These are phyloP conservation scores for human (Homo sapiens) DNA, from an alignment of 2,113 vertebrate species.

Conservation along the genomic window GRCh38 chr13:74577501-74578000, in stretches of 20 bases:
- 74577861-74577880: neutral
- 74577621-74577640: slow-evolving; percentile 68
- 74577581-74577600: slow-evolving; percentile 48
- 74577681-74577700: slow-evolving; percentile 25
- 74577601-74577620: slow-evolving; percentile 59
- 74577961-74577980: neutral
- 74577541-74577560: slow-evolving; percentile 57
- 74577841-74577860: slow-evolving; percentile 22
- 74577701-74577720: slow-evolving; percentile 49
- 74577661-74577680: slow-evolving; percentile 56
- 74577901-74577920: neutral
- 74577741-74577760: slow-evolving; percentile 50
- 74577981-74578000: neutral
- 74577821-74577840: slow-evolving; percentile 40
- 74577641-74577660: slow-evolving; percentile 60
- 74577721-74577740: neutral
- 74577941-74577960: slow-evolving; percentile 3
- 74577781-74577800: slow-evolving; percentile 29
- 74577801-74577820: slow-evolving; percentile 17
- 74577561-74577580: slow-evolving; percentile 64
- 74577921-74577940: neutral
- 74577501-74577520: slow-evolving; percentile 70
- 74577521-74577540: slow-evolving; percentile 68
- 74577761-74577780: neutral
- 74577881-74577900: neutral